These are phyloP conservation scores for Ornithoptera priamus DNA, from an alignment of 2,888 invertebrate genomes.

Conservation along the genomic window DNA sequence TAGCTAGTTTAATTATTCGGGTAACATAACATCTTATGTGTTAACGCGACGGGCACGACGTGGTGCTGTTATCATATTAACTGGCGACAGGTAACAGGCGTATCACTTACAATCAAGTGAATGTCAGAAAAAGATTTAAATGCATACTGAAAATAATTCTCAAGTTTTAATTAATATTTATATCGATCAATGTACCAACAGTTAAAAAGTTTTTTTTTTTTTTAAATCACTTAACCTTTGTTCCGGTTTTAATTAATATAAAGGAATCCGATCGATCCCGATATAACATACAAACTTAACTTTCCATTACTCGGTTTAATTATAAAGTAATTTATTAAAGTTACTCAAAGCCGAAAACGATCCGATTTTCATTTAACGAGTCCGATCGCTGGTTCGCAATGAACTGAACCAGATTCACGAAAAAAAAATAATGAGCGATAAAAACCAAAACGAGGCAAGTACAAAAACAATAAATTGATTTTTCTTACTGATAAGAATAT, in stretches of 20 bases:
- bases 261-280: constrained; percentile 5
- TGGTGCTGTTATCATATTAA: too few species aligned
- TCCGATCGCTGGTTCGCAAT: constrained; percentile 13
- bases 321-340: constrained; percentile 29
- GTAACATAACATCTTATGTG: too few species aligned
- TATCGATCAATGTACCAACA: too few species aligned
- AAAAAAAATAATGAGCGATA: constrained; percentile 19
- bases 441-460: neutral
- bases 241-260: constrained; percentile 15
- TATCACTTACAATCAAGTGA: too few species aligned
- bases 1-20: too few species aligned
- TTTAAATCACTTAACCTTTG: constrained; percentile 18
- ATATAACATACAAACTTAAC: constrained; percentile 14
- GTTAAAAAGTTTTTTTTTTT: too few species aligned
- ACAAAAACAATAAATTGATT: constrained; percentile 24
- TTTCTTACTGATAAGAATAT: constrained; percentile 12
- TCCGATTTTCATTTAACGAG: constrained; percentile 22
- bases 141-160: too few species aligned
- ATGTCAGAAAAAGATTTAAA: too few species aligned
- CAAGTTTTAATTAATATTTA: too few species aligned
- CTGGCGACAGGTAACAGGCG: too few species aligned
- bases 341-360: constrained; percentile 13
- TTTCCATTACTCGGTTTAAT: constrained; percentile 21
- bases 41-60: too few species aligned
- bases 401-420: constrained; percentile 27